These are phyloP conservation scores for Corydoras maculifer DNA, from an alignment of 2,113 vertebrate species.

Conservation along the genomic window DNA sequence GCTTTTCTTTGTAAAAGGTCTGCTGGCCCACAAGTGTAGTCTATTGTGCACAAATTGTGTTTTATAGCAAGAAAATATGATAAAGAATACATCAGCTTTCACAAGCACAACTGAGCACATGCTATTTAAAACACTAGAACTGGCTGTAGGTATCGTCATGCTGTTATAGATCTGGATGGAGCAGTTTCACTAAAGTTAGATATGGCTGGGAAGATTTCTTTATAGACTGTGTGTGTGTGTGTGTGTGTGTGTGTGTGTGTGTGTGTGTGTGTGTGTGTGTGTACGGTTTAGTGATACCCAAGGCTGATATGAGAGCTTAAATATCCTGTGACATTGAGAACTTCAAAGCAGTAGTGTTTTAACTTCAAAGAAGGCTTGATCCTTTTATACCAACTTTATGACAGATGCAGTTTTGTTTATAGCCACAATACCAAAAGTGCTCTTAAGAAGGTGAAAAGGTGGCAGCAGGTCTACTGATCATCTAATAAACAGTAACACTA, in stretches of 20 bases:
- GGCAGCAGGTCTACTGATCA: constrained; percentile 8
- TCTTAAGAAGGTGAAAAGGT: not conserved
- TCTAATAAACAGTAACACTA: not conserved
- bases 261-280: no score
- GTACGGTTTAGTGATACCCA: no score
- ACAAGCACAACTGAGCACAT: constrained; percentile 26
- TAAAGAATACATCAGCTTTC: constrained; percentile 23
- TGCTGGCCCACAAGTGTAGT: not conserved
- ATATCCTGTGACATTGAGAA: constrained; percentile 59
- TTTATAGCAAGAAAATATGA: constrained; percentile 16
- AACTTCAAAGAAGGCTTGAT: constrained; percentile 61
- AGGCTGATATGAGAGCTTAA: constrained; percentile 48
- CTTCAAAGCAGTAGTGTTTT: constrained; percentile 54
- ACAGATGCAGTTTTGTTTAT: constrained; percentile 48
- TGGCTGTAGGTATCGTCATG: constrained; percentile 26
- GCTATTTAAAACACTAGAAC: constrained; percentile 15
- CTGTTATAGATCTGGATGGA: constrained; percentile 38
- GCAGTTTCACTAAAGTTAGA: constrained; percentile 32
- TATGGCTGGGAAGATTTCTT: no score
- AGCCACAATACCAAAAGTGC: constrained; percentile 43
- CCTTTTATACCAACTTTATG: constrained; percentile 45
- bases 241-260: no score
- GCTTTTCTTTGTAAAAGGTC: constrained; percentile 1
- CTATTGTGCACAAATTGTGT: not conserved
- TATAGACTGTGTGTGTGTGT: no score